Percentiles rank a stretch among this genome's conserved stretches.
These are phyloP conservation scores for Ctenochaetus hawaiiensis DNA, from an alignment of 2,797 vertebrate genomes.

Conservation along the genomic window DNA sequence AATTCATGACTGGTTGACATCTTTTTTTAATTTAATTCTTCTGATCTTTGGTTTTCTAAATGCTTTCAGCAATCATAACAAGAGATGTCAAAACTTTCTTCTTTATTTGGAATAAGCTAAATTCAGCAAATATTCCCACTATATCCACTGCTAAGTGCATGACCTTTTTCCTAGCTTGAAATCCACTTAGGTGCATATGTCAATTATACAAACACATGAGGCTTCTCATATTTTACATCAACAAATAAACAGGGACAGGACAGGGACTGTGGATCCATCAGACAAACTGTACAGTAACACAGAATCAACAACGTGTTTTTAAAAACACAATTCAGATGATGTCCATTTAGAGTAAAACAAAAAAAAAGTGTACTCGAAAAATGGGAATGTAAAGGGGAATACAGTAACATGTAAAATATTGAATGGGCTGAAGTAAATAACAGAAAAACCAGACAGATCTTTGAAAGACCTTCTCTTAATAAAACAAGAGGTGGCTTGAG, in stretches of 20 bases:
- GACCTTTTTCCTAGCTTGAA: slow-evolving; percentile 55
- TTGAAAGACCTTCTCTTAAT: slow-evolving; percentile 35
- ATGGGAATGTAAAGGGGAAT: slow-evolving; percentile 64
- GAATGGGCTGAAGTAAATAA: slow-evolving; percentile 23
- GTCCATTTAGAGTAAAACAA: slow-evolving; percentile 41
- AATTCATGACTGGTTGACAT: slow-evolving; percentile 49
- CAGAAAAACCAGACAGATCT: slow-evolving; percentile 27
- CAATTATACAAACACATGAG: slow-evolving; percentile 73
- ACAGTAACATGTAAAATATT: slow-evolving; percentile 24
- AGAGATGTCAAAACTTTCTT: slow-evolving; percentile 49
- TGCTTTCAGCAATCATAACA: slow-evolving; percentile 57
- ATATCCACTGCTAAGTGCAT: slow-evolving; percentile 63
- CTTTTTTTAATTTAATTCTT: slow-evolving; percentile 67
- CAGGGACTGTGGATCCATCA: slow-evolving; percentile 40
- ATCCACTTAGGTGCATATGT: slow-evolving; percentile 69
- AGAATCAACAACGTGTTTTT: slow-evolving; percentile 48
- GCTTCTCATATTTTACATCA: slow-evolving; percentile 73
- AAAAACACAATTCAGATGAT: slow-evolving; percentile 45
- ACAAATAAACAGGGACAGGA: slow-evolving; percentile 61
- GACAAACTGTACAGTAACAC: slow-evolving; percentile 78
- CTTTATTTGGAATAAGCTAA: slow-evolving; percentile 50
- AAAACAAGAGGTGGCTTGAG: slow-evolving; percentile 26
- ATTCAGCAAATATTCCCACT: slow-evolving; percentile 62
- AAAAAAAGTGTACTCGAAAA: slow-evolving; percentile 31
- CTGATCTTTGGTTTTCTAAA: slow-evolving; percentile 71